Conservation (phyloP, 2,888 invertebrate genomes). For the Heliothis peltigera region DNA sequence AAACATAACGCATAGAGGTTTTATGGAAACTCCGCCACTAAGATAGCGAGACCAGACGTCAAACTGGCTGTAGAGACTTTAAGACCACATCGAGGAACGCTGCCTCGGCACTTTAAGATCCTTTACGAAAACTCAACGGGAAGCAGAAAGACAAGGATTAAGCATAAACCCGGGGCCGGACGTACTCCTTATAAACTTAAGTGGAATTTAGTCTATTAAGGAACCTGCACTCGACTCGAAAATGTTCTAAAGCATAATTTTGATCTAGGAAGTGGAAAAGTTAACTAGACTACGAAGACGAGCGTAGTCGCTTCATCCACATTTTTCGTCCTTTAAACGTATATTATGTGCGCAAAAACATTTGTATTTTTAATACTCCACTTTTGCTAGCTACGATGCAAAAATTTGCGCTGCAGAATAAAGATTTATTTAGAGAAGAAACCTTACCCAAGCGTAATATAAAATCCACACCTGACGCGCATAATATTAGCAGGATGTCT, state of each 20-base stretch:
- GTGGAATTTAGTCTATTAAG: constrained; percentile 41
- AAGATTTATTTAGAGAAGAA: constrained; percentile 28
- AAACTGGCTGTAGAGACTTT: constrained; percentile 23
- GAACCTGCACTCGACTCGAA: constrained; percentile 31
- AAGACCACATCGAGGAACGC: constrained; percentile 24
- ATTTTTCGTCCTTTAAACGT: neutral
- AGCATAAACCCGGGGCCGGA: constrained; percentile 40
- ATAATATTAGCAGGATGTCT: constrained; percentile 33
- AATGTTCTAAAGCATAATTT: constrained; percentile 35
- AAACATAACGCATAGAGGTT: neutral
- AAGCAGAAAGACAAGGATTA: constrained; percentile 48
- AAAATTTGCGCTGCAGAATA: constrained; percentile 12
- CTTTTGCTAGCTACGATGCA: constrained; percentile 1
- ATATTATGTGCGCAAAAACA: constrained; percentile 21
- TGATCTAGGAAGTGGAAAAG: constrained; percentile 12
- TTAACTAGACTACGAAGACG: constrained; percentile 16
- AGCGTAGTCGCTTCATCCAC: neutral
- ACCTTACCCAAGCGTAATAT: constrained; percentile 30
- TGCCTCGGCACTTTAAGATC: constrained; percentile 38
- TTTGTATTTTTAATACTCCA: constrained; percentile 42
- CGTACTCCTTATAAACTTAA: constrained; percentile 40
- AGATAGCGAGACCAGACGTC: constrained; percentile 18
- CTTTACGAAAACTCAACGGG: constrained; percentile 28
- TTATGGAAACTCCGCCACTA: constrained; percentile 3
- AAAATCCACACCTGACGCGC: constrained; percentile 40